These are phyloP conservation scores for Nothocercus nigrocapillus DNA, from an alignment of 2,113 vertebrate species.

Conservation along the genomic window DNA sequence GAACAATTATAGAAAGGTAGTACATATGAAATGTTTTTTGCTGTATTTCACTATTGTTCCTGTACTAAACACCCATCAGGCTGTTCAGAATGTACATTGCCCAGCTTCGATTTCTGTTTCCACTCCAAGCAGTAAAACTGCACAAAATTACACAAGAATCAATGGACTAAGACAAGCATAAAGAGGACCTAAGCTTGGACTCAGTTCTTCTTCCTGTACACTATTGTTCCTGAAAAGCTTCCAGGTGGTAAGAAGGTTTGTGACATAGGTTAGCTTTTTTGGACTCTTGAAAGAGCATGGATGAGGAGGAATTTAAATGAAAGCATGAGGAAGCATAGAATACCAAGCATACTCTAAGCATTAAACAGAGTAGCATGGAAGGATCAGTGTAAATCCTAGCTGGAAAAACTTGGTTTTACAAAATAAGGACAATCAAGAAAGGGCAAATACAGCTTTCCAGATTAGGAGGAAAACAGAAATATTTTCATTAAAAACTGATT, in stretches of 20 bases:
- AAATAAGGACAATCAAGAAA: not conserved
- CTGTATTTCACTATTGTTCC: conserved; percentile 1
- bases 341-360: not conserved
- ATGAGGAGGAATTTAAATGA: not conserved
- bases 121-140: not conserved
- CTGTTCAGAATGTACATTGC: not conserved
- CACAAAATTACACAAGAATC: not conserved
- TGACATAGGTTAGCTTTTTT: not conserved
- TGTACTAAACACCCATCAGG: not conserved
- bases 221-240: not conserved
- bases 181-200: not conserved
- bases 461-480: not conserved
- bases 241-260: not conserved
- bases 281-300: not conserved
- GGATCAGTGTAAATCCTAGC: not conserved
- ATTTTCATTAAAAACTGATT: not conserved
- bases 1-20: not conserved
- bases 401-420: not conserved
- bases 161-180: not conserved
- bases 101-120: not conserved
- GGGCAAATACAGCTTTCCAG: not conserved
- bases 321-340: not conserved
- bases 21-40: conserved; percentile 24
- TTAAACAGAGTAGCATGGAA: not conserved
- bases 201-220: not conserved